phyloP scores from a whole-genome alignment of 2,797 vertebrate genomes.

The Acanthornis magna region DNA sequence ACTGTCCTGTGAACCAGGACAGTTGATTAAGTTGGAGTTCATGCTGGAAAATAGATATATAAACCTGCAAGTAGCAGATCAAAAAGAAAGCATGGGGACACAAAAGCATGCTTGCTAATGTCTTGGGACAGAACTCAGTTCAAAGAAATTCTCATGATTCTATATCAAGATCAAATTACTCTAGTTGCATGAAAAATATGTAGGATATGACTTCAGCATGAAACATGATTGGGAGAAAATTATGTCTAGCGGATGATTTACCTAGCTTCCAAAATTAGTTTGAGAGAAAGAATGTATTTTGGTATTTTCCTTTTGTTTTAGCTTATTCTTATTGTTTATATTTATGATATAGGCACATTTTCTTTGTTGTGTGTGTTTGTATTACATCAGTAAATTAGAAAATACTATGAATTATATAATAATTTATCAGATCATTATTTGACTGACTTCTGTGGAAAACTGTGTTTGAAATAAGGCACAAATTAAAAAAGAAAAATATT shows the following conservation, averaged over 20 bases:
- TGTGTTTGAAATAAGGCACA: not conserved
- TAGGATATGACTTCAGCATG: not conserved
- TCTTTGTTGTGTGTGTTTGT: not conserved
- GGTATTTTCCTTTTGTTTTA: not conserved
- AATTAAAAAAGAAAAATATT: not conserved
- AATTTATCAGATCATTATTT: not conserved
- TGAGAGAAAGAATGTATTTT: not conserved
- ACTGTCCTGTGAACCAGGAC: no score
- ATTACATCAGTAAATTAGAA: not conserved
- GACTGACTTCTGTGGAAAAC: not conserved
- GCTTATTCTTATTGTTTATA: not conserved
- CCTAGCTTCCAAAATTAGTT: not conserved
- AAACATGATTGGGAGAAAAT: not conserved
- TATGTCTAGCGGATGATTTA: not conserved
- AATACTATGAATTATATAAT: not conserved
- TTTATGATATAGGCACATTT: not conserved
- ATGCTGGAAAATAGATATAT: not conserved
- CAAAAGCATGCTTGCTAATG: not conserved
- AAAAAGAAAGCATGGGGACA: not conserved
- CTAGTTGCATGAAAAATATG: not conserved
- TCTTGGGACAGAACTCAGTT: not conserved
- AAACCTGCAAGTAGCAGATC: not conserved
- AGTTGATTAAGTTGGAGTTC: not conserved
- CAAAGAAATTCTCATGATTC: not conserved
- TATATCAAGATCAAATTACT: not conserved